These are phyloP conservation scores for Latrodectus hesperus DNA, from an alignment of 2,888 invertebrate genomes.

Conservation along the genomic window DNA sequence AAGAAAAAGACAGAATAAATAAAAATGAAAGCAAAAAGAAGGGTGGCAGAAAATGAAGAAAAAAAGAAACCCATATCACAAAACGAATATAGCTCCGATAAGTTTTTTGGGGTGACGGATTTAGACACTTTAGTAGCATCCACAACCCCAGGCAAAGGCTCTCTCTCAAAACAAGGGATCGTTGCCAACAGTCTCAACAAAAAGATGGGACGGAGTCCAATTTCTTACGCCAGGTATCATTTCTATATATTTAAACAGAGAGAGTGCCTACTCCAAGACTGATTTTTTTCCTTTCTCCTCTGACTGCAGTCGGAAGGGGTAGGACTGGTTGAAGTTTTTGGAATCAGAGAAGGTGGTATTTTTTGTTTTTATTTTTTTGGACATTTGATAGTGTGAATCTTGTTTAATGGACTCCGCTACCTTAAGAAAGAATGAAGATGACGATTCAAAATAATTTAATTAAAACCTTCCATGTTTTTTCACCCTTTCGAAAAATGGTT, in stretches of 20 bases:
- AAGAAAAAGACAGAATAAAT: background rate
- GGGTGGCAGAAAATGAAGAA: background rate
- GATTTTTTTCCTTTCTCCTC: background rate
- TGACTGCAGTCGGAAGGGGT: no score
- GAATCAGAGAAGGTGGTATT: no score
- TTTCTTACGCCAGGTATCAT: conserved; percentile 64
- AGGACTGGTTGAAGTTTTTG: no score
- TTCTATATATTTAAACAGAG: conserved; percentile 67
- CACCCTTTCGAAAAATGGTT: no score
- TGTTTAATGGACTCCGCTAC: no score
- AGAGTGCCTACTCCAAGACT: background rate
- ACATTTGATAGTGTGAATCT: no score
- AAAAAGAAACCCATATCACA: conserved; percentile 36
- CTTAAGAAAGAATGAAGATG: no score
- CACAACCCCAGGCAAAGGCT: conserved; percentile 15
- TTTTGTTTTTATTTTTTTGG: no score
- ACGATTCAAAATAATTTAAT: no score
- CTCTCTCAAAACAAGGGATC: conserved; percentile 46
- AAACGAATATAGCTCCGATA: conserved; percentile 52
- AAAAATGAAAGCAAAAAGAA: background rate
- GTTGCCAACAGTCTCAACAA: conserved; percentile 53
- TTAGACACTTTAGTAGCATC: conserved; percentile 45
- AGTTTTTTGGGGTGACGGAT: conserved; percentile 50
- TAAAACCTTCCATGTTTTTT: no score
- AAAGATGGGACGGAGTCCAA: conserved; percentile 66